Evolutionary conservation across 2,797 vertebrate species (phyloP).

Genomic region (Moxostoma hubbsi): DNA sequence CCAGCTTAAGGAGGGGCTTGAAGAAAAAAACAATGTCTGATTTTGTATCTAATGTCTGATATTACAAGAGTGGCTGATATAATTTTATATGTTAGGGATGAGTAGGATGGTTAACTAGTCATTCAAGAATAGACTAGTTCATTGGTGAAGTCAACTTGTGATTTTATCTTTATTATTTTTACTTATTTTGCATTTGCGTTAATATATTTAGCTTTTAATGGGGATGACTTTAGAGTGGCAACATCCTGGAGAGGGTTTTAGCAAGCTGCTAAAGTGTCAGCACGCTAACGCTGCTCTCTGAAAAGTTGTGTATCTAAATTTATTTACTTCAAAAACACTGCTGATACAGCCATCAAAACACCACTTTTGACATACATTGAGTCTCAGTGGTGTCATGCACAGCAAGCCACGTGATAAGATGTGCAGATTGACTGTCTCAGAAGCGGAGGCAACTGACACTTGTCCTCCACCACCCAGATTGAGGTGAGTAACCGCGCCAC

Average conservation of each 20-base stretch:
- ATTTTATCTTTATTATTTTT: not conserved
- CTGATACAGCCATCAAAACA: constrained; percentile 11
- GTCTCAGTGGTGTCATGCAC: no score
- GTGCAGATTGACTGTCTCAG: no score
- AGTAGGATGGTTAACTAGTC: not conserved
- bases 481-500: no score
- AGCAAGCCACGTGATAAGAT: no score
- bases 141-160: not conserved
- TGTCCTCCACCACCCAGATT: no score
- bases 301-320: constrained; percentile 32
- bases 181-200: constrained; percentile 3
- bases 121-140: not conserved
- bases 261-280: constrained; percentile 23
- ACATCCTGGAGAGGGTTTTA: constrained; percentile 18
- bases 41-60: not conserved
- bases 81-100: not conserved
- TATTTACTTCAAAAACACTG: constrained; percentile 17
- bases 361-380: not conserved
- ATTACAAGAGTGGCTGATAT: not conserved
- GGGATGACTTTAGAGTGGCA: constrained; percentile 6
- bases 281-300: constrained; percentile 27
- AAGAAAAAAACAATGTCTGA: not conserved
- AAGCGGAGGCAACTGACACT: no score
- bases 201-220: constrained; percentile 17
- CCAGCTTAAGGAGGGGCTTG: constrained; percentile 6